These are phyloP conservation scores for Octodonta nipae DNA, from an alignment of 2,888 invertebrate species.

Conservation along the genomic window DNA sequence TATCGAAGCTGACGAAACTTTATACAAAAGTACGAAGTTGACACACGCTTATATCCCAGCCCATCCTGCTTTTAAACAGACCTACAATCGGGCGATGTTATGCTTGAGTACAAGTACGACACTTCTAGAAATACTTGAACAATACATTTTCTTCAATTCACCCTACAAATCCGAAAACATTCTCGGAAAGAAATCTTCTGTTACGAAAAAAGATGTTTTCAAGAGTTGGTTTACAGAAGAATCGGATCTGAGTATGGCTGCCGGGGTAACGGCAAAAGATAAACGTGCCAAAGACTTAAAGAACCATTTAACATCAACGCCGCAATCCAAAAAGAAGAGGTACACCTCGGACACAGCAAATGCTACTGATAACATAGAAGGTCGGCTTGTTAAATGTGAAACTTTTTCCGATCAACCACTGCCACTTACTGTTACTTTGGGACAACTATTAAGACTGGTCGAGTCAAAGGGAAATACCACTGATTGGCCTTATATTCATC, in stretches of 20 bases:
- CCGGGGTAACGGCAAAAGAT: slow-evolving; percentile 78
- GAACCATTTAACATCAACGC: too few species aligned
- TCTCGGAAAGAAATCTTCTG: not conserved
- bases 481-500: slow-evolving; percentile 35
- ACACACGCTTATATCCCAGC: slow-evolving; percentile 32
- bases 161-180: slow-evolving; percentile 19
- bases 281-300: slow-evolving; percentile 75
- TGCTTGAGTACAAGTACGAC: slow-evolving; percentile 64
- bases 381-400: slow-evolving; percentile 29
- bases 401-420: slow-evolving; percentile 29
- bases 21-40: slow-evolving; percentile 29
- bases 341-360: slow-evolving; percentile 8
- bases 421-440: slow-evolving; percentile 30
- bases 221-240: slow-evolving; percentile 35
- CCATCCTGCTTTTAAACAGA: slow-evolving; percentile 62
- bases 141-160: slow-evolving; percentile 38
- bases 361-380: slow-evolving; percentile 20
- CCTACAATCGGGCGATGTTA: slow-evolving; percentile 57
- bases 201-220: slow-evolving; percentile 18
- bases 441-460: slow-evolving; percentile 31
- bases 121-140: slow-evolving; percentile 58
- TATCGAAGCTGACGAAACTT: slow-evolving; percentile 39
- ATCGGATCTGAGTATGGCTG: slow-evolving; percentile 56
- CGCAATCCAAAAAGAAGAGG: slow-evolving; percentile 33
- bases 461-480: slow-evolving; percentile 26